Base-by-base conservation (phyloP, 2,888 invertebrate species). In the Diabrotica balteata region DNA sequence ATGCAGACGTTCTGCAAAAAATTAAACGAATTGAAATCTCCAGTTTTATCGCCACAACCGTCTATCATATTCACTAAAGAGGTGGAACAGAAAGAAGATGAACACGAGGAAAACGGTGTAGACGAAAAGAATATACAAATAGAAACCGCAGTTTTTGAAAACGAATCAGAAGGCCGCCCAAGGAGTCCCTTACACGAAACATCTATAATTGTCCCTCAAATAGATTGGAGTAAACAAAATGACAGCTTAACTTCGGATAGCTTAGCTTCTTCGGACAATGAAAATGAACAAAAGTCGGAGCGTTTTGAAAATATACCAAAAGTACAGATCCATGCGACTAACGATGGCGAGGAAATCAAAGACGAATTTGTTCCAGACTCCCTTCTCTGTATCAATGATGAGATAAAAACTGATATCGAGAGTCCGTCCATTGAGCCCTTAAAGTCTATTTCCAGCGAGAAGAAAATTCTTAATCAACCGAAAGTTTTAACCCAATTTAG, bases 1-100 rank as follows among this genome's bases (percentile, higher is more conserved):
- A 91, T 91, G 90, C 90, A 91, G 79, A 89, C 89, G 5, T 90
- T 91, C 81, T 91, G 65, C 87, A 80, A 75, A 67, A 81, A 81
- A 74, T 73, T 82, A 44, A 78, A 80, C 63, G 82, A 83, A 67
- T 68, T 78, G 17, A 80, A 83, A 7, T 84, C 85, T 7, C 86
- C 80, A 44, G 69, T 76, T 11, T 70, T 68, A 22, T 68, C 68
- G 4, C 61, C 66, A 2, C 64, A 67, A 44, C 57, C 67, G n/a
- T 62, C 67, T 7, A 42, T 63, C 7, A 52, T 68, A 45, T 44
- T 68, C 46, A 59, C 51, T 4, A 62, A 66, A 53, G 59, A 70
- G 49, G 11, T 59, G 17, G 11, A 46, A 32, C 47, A 32, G 47
- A 42, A 53, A 58, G 51, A 53, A 32, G 51, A 63, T n/a, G 4